Evolutionary conservation across 2,888 invertebrate species (phyloP).

Genomic region (Neocrepidodera transversa): DNA sequence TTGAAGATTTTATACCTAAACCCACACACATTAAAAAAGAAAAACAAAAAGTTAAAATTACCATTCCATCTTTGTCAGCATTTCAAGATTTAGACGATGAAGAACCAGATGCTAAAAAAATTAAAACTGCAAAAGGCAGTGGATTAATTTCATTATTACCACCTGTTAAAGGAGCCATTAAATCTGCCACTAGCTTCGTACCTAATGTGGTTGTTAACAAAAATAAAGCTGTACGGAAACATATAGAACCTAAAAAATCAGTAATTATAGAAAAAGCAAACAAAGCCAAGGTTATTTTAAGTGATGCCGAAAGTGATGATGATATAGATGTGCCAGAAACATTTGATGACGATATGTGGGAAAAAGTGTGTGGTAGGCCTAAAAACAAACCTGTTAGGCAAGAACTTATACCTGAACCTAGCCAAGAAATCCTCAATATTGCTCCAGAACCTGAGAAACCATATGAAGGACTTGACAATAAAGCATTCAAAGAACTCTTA

Average conservation of each 20-base stretch:
- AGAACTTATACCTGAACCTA: slow-evolving; percentile 58
- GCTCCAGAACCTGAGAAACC: slow-evolving; percentile 61
- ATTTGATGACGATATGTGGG: slow-evolving; percentile 60
- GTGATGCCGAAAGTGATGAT: slow-evolving; percentile 50
- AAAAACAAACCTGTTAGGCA: slow-evolving; percentile 62
- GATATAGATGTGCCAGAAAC: slow-evolving; percentile 56
- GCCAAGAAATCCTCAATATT: slow-evolving; percentile 59
- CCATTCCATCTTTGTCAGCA: slow-evolving; percentile 50
- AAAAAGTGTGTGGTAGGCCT: slow-evolving; percentile 60
- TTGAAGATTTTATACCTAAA: slow-evolving; percentile 54
- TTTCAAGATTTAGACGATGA: slow-evolving; percentile 45
- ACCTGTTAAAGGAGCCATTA: slow-evolving; percentile 47
- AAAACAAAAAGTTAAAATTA: slow-evolving; percentile 50
- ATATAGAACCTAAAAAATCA: slow-evolving; percentile 36
- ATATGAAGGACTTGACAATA: slow-evolving; percentile 62
- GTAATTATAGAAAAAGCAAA: slow-evolving; percentile 29
- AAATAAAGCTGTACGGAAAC: slow-evolving; percentile 37
- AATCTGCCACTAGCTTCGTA: slow-evolving; percentile 48
- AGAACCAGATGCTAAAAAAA: slow-evolving; percentile 43
- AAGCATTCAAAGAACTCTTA: slow-evolving; percentile 71
- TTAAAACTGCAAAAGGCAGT: slow-evolving; percentile 45
- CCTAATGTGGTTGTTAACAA: slow-evolving; percentile 44
- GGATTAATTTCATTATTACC: slow-evolving; percentile 50
- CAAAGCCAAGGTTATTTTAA: slow-evolving; percentile 31
- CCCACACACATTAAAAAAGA: slow-evolving; percentile 39